Evolutionary conservation across 1,140 invertebrate genomes (phyloP).

Genomic region (Aethina tumida): DNA sequence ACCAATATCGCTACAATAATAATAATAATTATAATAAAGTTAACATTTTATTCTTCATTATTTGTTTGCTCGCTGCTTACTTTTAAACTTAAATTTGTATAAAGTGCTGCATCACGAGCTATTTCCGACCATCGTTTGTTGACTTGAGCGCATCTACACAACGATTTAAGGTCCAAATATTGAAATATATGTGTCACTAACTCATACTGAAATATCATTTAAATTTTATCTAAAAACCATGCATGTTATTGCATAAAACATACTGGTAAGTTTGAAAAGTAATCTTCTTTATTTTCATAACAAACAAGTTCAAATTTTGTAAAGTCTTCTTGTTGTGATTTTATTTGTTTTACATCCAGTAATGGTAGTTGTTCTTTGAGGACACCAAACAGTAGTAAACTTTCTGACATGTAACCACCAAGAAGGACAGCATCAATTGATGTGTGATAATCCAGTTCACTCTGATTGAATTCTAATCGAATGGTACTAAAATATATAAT

Average conservation of each 20-base stretch:
- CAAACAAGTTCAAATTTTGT: slow-evolving; percentile 7
- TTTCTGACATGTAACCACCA: slow-evolving; percentile 40
- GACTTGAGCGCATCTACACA: slow-evolving; percentile 64
- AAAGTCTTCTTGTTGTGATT: slow-evolving; percentile 5
- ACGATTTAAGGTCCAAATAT: slow-evolving; percentile 67
- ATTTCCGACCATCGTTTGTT: slow-evolving; percentile 64
- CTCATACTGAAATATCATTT: slow-evolving; percentile 35
- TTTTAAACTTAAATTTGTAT: slow-evolving; percentile 68
- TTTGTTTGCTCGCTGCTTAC: slow-evolving; percentile 33
- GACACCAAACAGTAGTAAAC: slow-evolving; percentile 18
- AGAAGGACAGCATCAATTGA: slow-evolving; percentile 77
- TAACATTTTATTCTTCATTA: too few relatives aligned
- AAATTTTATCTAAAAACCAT: neutral
- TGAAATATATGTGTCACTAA: slow-evolving; percentile 60
- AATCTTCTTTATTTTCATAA: slow-evolving; percentile 12
- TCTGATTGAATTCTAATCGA: slow-evolving; percentile 77
- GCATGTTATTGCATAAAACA: slow-evolving; percentile 26
- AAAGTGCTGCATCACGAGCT: slow-evolving; percentile 65
- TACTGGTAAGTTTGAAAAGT: slow-evolving; percentile 36
- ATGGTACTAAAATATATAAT: slow-evolving; percentile 46
- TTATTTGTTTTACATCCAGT: slow-evolving; percentile 12
- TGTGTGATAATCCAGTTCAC: slow-evolving; percentile 73
- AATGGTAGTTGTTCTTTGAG: slow-evolving; percentile 19
- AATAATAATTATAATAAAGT: too few relatives aligned
- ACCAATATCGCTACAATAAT: slow-evolving; percentile 42